Evolutionary conservation across 2,113 vertebrate species (phyloP).

Genomic region (Burhinus oedicnemus): DNA sequence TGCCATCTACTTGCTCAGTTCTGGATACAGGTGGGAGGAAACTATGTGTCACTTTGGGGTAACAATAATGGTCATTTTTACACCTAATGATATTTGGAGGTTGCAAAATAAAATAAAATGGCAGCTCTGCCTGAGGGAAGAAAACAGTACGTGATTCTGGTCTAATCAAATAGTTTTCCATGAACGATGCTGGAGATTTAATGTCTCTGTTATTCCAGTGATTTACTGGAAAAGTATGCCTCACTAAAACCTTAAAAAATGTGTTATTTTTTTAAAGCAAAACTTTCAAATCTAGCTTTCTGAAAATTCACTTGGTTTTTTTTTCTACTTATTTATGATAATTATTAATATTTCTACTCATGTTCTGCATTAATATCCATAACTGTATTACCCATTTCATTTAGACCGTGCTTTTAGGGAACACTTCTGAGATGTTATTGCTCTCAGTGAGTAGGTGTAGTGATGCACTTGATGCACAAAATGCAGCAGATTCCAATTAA

Average conservation of each 20-base stretch:
- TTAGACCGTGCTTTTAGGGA: not conserved
- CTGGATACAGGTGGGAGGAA: not conserved
- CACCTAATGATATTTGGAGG: not conserved
- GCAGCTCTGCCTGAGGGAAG: not conserved
- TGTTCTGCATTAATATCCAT: not conserved
- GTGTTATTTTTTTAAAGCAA: not conserved
- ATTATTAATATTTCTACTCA: not conserved
- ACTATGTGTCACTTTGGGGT: not conserved
- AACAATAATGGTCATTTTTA: not conserved
- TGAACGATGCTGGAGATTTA: not conserved
- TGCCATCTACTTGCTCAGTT: not conserved
- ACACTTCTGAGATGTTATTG: not conserved
- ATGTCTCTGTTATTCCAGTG: not conserved
- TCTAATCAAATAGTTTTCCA: not conserved
- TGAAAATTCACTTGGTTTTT: not conserved
- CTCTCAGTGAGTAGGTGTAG: not conserved
- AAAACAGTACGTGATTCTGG: not conserved
- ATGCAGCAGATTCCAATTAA: not conserved
- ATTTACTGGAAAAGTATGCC: not conserved
- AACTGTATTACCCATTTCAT: not conserved
- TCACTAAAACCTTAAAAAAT: not conserved
- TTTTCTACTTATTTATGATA: not conserved
- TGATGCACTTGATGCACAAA: not conserved
- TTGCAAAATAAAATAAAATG: not conserved
- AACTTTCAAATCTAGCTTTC: not conserved